phyloP scores from a whole-genome alignment of 2,113 vertebrate genomes.

The Ammodytes dubius region DNA sequence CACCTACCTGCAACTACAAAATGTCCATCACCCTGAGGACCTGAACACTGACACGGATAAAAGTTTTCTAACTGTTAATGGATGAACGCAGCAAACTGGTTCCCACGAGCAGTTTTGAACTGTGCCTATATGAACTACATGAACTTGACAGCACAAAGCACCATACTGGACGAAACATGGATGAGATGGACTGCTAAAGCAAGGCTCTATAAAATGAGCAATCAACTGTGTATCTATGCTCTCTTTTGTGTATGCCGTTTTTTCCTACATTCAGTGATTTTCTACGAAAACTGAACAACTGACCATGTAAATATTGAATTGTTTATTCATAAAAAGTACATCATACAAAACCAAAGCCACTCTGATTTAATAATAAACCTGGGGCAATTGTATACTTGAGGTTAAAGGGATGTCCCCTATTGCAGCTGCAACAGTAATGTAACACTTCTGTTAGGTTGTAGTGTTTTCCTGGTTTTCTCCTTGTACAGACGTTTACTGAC shows the following conservation, averaged over 20 bases:
- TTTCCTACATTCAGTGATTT: constrained; percentile 31
- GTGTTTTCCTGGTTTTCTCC: background rate
- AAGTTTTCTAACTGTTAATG: background rate
- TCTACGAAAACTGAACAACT: constrained; percentile 30
- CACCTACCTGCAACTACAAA: background rate
- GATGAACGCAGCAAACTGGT: background rate
- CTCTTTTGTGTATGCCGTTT: background rate
- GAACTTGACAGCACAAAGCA: background rate
- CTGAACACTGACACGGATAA: background rate
- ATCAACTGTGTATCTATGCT: background rate
- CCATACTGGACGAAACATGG: background rate
- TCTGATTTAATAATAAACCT: constrained; percentile 13
- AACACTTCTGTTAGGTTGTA: background rate
- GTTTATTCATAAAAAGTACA: constrained; percentile 62
- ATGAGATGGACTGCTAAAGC: constrained; percentile 7
- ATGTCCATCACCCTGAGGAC: constrained; percentile 12
- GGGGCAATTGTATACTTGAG: background rate
- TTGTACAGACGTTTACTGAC: background rate
- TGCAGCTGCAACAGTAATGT: constrained; percentile 7
- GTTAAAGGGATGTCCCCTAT: background rate
- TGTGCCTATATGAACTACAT: background rate
- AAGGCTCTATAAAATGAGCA: background rate
- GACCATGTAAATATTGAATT: constrained; percentile 27
- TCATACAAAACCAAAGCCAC: constrained; percentile 26
- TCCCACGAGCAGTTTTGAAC: background rate